phyloP scores from a whole-genome alignment of 1,140 invertebrate genomes.

The Ctenoplectra terminalis region DNA sequence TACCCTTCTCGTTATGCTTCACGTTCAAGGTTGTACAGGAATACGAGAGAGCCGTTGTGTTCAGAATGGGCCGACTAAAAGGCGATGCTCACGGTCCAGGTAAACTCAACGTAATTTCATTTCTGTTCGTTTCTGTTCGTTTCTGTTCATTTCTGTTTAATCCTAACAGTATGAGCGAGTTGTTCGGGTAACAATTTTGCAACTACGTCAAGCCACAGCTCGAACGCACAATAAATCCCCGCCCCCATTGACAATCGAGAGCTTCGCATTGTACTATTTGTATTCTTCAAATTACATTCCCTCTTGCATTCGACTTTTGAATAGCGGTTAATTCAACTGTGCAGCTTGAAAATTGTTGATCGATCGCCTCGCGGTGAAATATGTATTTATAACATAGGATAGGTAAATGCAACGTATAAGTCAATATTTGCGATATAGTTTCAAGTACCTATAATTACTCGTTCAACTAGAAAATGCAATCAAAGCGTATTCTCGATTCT shows the following conservation, averaged over 20 bases:
- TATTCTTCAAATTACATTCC: no score
- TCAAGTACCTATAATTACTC: neutral
- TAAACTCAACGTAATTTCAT: conserved; percentile 57
- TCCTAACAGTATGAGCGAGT: no score
- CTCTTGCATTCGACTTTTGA: no score
- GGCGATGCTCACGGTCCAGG: conserved; percentile 91
- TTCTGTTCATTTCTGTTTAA: no score
- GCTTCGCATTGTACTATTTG: no score
- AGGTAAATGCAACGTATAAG: neutral
- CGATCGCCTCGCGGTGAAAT: neutral
- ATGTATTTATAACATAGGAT: neutral
- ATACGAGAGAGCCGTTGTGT: conserved; percentile 91
- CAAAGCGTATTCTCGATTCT: neutral
- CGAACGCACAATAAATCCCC: no score
- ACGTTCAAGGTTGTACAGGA: conserved; percentile 93
- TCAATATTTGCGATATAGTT: neutral
- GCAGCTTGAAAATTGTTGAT: no score
- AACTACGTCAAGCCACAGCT: no score
- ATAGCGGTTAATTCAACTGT: no score
- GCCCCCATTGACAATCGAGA: no score
- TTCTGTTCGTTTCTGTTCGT: neutral
- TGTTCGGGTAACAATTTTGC: neutral
- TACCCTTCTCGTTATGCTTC: conserved; percentile 93
- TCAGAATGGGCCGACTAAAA: conserved; percentile 88
- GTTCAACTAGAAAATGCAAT: neutral